These are phyloP conservation scores for Prunella fulvescens DNA, from an alignment of 2,113 vertebrate species.

Conservation along the genomic window DNA sequence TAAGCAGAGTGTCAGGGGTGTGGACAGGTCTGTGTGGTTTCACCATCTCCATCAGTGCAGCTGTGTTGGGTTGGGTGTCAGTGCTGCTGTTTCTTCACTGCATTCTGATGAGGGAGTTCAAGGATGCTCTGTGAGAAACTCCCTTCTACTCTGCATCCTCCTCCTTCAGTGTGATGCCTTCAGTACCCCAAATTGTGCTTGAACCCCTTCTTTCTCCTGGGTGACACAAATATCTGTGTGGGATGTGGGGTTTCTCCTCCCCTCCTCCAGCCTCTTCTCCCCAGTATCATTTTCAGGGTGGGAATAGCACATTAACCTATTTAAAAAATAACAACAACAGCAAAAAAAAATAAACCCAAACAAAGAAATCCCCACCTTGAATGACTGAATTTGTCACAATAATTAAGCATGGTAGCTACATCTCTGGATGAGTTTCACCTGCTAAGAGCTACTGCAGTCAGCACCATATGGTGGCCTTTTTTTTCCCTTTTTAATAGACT, in stretches of 20 bases:
- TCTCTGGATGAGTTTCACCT: conserved; percentile 51
- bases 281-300: not conserved
- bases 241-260: not conserved
- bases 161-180: not conserved
- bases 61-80: not conserved
- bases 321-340: not conserved
- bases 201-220: not conserved
- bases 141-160: not conserved
- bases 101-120: not conserved
- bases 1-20: not conserved
- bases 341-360: not conserved
- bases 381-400: conserved; percentile 38
- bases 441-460: conserved; percentile 48
- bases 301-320: not conserved
- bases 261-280: not conserved
- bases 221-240: not conserved
- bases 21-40: not conserved
- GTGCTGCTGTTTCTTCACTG: not conserved
- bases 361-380: not conserved
- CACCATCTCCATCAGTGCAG: not conserved
- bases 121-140: not conserved
- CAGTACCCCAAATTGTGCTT: not conserved
- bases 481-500: conserved; percentile 1
- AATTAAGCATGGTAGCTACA: conserved; percentile 45
- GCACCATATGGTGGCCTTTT: conserved; percentile 50